A percentile compares a stretch with the other conserved stretches of the same genome.
Evolutionary conservation across 1,140 invertebrate species (phyloP).

Genomic region (Drosophila miranda): DNA sequence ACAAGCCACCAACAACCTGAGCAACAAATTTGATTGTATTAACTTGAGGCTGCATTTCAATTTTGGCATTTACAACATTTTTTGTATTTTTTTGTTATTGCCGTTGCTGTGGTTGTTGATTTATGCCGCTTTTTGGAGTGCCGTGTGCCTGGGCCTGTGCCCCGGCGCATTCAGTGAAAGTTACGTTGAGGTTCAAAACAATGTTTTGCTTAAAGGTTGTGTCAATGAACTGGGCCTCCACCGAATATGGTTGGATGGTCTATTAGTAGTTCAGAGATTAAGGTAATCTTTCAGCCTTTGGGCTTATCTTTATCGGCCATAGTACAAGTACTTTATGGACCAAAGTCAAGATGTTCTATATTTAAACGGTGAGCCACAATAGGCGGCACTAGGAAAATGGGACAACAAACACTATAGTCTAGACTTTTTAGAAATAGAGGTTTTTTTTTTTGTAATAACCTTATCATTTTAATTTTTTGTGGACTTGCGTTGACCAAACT

Average conservation of each 20-base stretch:
- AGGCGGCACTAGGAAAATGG: background rate
- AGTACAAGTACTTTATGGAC: too few species aligned
- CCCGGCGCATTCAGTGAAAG: slow-evolving; percentile 65
- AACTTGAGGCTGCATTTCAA: slow-evolving; percentile 50
- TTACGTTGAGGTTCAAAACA: slow-evolving; percentile 44
- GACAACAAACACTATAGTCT: too few species aligned
- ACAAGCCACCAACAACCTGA: slow-evolving; percentile 4
- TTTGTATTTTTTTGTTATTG: slow-evolving; percentile 21
- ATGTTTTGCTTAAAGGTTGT: slow-evolving; percentile 43
- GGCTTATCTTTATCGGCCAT: too few species aligned
- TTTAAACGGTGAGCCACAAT: slow-evolving; percentile 12
- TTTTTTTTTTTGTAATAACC: too few species aligned
- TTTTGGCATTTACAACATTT: slow-evolving; percentile 64
- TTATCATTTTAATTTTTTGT: too few species aligned
- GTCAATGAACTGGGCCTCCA: slow-evolving; percentile 48
- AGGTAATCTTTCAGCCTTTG: slow-evolving; percentile 15
- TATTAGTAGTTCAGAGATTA: slow-evolving; percentile 6
- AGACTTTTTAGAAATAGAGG: too few species aligned
- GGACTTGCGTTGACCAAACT: too few species aligned
- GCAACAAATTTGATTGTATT: slow-evolving; percentile 64
- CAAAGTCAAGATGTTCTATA: slow-evolving; percentile 17
- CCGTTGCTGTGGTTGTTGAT: slow-evolving; percentile 18
- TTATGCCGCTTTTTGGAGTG: slow-evolving; percentile 53
- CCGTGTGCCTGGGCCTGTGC: background rate
- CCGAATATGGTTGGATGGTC: slow-evolving; percentile 7